Percentiles rank a stretch among this genome's conserved stretches.
Evolutionary conservation across 2,888 invertebrate species (phyloP).

Genomic region (Muschampia plurimacula): DNA sequence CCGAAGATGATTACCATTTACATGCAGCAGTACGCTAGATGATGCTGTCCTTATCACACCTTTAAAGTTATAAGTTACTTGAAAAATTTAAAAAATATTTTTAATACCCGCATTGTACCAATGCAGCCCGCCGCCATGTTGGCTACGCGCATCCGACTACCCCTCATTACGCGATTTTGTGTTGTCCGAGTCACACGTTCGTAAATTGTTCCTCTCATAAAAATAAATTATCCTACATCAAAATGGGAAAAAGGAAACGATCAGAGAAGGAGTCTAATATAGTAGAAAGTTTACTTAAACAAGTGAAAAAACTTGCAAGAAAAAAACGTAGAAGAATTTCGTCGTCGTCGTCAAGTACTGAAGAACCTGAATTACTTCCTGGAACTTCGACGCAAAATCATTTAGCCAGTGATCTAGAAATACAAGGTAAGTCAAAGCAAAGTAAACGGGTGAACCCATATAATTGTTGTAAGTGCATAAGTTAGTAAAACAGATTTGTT

Average conservation of each 20-base stretch:
- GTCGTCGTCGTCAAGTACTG: slow-evolving; percentile 5
- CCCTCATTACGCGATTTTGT: slow-evolving; percentile 22
- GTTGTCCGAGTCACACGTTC: slow-evolving; percentile 26
- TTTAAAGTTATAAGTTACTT: slow-evolving; percentile 11
- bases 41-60: slow-evolving; percentile 27
- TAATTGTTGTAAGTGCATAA: neutral
- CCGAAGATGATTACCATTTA: no score
- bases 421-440: slow-evolving; percentile 13
- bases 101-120: neutral
- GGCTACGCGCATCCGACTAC: neutral
- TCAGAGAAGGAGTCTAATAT: neutral
- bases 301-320: slow-evolving; percentile 1
- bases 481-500: neutral
- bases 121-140: slow-evolving; percentile 2
- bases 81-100: slow-evolving; percentile 1
- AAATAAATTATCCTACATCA: neutral
- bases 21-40: slow-evolving; percentile 21
- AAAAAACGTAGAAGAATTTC: slow-evolving; percentile 4
- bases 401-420: slow-evolving; percentile 13
- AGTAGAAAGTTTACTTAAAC: slow-evolving; percentile 14
- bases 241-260: slow-evolving; percentile 8
- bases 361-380: neutral
- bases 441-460: neutral
- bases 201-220: neutral
- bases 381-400: neutral